Base-by-base conservation (phyloP, 2,888 invertebrate genomes). In the Amblyjoppa proteus region DNA sequence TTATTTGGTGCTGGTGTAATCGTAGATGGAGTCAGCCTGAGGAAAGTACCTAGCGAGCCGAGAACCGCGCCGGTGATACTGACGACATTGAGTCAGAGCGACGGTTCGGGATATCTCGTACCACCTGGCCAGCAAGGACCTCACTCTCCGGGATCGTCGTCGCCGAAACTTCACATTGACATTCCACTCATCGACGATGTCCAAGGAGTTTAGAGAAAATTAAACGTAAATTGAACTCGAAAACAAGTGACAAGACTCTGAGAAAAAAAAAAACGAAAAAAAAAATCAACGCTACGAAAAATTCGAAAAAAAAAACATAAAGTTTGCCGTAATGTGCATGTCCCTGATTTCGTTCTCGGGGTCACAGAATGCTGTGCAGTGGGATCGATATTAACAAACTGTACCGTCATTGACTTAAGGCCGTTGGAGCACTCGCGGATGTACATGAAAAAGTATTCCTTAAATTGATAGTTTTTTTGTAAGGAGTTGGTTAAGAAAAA, bases 121-220 rank as follows among this genome's bases (percentile, higher is more conserved):
- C 88, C 90, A 45, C 90, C 89, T 51, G 89, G 89, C 71, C 83
- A 83, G n/a, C 88, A 88, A 64, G 87, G 87, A 81, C 87, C 86
- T 75, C 82, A 87, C 16, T 87, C 89, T 28, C 92, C 91, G 81
- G 90, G 89, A 85, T 89, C 89, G 34, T 87, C 91, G 79, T 89
- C 89, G 53, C 88, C 91, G 81, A 92, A 91, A 83, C 92, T 92
- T 80, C 92, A 92, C 88, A 90, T 92, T 86, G 93, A 94, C 89
- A 93, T 94, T 90, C 93, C 93, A 88, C 90, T 91, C 86, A 93
- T 93, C 88, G 93, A 93, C 88, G 93, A 92, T 83, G 88, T 89
- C 68, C 90, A 90, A 69, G 90, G 89, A 84, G 87, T 87, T 85
- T 89, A 78, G 83, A 61, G 51, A 74, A 78, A 34, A 66, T 71